These are phyloP conservation scores for Drosophila maculinotata DNA, from an alignment of 2,888 invertebrate species.

Conservation along the genomic window DNA sequence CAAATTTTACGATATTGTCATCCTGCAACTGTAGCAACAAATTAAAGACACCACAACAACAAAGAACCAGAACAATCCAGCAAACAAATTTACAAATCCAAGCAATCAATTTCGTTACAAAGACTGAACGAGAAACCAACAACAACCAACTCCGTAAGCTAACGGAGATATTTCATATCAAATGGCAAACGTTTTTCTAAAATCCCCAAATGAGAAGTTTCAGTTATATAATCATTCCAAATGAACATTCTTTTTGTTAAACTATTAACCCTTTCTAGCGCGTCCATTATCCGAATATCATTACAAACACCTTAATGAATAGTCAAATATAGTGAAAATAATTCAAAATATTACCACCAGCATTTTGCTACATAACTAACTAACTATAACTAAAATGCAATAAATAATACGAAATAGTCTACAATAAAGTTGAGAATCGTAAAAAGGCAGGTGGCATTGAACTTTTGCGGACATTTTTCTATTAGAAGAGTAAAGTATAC, in stretches of 20 bases:
- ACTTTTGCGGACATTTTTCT: slow-evolving; percentile 45
- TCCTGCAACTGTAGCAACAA: slow-evolving; percentile 27
- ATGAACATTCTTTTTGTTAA: slow-evolving; percentile 16
- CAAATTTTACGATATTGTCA: slow-evolving; percentile 45
- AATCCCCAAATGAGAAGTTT: slow-evolving; percentile 59
- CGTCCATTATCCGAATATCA: slow-evolving; percentile 53
- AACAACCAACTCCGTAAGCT: slow-evolving; percentile 38
- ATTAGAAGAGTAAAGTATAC: slow-evolving; percentile 32
- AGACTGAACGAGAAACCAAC: slow-evolving; percentile 64
- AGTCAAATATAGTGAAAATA: slow-evolving; percentile 70
- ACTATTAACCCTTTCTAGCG: slow-evolving; percentile 51
- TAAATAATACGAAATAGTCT: slow-evolving; percentile 54
- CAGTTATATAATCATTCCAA: slow-evolving; percentile 31
- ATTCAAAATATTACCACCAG: slow-evolving; percentile 73
- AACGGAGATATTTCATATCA: slow-evolving; percentile 55
- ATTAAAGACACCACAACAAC: slow-evolving; percentile 23
- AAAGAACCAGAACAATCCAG: slow-evolving; percentile 72
- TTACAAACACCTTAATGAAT: slow-evolving; percentile 53
- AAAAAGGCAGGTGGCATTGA: slow-evolving; percentile 26
- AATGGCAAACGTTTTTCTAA: slow-evolving; percentile 48
- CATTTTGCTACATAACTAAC: slow-evolving; percentile 72
- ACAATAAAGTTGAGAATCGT: slow-evolving; percentile 44
- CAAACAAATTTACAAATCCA: slow-evolving; percentile 76
- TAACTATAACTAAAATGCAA: slow-evolving; percentile 64
- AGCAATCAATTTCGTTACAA: slow-evolving; percentile 76